Percentiles rank a stretch among this genome's conserved stretches.
Evolutionary conservation across 1,140 invertebrate species (phyloP).

Genomic region (Formica selysi): DNA sequence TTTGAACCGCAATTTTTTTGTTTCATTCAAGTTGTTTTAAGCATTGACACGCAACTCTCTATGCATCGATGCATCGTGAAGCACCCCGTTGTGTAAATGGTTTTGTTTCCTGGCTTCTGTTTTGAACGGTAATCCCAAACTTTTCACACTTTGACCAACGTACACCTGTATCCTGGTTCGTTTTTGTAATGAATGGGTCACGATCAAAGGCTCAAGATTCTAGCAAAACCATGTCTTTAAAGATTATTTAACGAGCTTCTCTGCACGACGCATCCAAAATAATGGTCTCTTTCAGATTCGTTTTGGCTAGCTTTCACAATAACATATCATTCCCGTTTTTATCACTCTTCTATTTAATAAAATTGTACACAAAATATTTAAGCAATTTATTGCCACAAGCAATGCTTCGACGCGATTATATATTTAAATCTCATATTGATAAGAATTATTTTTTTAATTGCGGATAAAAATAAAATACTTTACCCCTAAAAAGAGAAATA

Average conservation of each 20-base stretch:
- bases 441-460: too few species aligned
- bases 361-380: neutral
- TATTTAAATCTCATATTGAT: too few species aligned
- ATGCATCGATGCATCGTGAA: conserved; percentile 7
- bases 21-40: conserved; percentile 4
- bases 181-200: conserved; percentile 56
- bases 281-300: neutral
- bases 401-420: too few species aligned
- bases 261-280: neutral
- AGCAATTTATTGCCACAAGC: too few species aligned
- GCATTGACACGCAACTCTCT: neutral
- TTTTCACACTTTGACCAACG: conserved; percentile 21
- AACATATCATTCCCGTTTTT: neutral
- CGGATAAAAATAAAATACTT: too few species aligned
- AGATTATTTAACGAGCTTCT: conserved; percentile 51
- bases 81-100: conserved; percentile 7
- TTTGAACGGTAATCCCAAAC: neutral
- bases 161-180: conserved; percentile 56
- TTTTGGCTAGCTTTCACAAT: neutral
- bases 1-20: neutral
- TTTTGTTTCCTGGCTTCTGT: conserved; percentile 7
- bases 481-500: too few species aligned
- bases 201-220: conserved; percentile 12
- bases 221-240: conserved; percentile 34
- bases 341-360: neutral